Conservation (phyloP, 2,113 vertebrate genomes). For the Cinclus cinclus region DNA sequence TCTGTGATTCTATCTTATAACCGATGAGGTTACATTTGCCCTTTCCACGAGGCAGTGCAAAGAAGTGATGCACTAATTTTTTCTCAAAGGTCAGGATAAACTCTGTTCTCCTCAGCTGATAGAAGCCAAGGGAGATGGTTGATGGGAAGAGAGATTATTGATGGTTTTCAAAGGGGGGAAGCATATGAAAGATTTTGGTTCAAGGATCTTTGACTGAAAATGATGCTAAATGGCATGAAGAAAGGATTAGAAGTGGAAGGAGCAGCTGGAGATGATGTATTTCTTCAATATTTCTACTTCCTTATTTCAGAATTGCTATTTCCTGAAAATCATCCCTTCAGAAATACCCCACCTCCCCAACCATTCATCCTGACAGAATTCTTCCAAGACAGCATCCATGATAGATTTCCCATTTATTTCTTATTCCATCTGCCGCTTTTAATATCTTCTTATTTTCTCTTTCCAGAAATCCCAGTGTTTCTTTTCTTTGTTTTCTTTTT, state of each 20-base stretch:
- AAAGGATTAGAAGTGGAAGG: not conserved
- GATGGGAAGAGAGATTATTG: not conserved
- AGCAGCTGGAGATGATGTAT: not conserved
- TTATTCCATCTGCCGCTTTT: not conserved
- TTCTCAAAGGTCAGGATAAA: not conserved
- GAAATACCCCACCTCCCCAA: not conserved
- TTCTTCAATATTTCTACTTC: not conserved
- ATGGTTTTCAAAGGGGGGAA: not conserved
- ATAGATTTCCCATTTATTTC: not conserved
- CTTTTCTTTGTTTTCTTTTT: not conserved
- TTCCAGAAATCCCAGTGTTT: not conserved
- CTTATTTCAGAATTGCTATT: not conserved
- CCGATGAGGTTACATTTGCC: rapidly evolving
- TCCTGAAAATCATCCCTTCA: not conserved
- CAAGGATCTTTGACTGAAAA: not conserved
- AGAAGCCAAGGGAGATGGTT: not conserved
- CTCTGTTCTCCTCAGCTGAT: not conserved
- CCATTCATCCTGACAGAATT: not conserved
- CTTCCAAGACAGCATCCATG: not conserved
- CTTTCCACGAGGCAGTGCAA: not conserved
- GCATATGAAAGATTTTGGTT: not conserved
- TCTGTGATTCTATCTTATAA: not conserved
- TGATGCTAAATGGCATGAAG: not conserved
- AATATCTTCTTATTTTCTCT: not conserved
- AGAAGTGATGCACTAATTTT: not conserved